Percentiles rank a stretch among this genome's conserved stretches.
These are phyloP conservation scores for Oxyteleia sp. DNA, from an alignment of 2,888 invertebrate species.

Conservation along the genomic window DNA sequence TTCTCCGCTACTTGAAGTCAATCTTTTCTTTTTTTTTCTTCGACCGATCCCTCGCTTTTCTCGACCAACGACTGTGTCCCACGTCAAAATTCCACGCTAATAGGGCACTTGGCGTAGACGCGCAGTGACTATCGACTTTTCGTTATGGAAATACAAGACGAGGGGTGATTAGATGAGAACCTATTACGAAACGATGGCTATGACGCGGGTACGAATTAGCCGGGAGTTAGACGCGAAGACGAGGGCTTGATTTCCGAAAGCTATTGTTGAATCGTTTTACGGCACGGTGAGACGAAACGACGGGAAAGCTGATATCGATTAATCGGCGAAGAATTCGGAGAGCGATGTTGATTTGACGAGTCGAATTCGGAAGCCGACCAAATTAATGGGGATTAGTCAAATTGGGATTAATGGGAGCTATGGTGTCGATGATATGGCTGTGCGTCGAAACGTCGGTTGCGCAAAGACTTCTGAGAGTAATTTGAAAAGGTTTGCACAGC, in stretches of 20 bases:
- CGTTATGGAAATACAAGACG: constrained; percentile 69
- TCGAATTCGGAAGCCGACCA: constrained; percentile 14
- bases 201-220: constrained; percentile 59
- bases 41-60: constrained; percentile 56
- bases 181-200: constrained; percentile 55
- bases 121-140: constrained; percentile 74
- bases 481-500: too few species aligned
- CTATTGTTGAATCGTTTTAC: constrained; percentile 25
- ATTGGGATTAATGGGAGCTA: constrained; percentile 9
- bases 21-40: constrained; percentile 74
- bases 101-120: constrained; percentile 78
- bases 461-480: too few species aligned
- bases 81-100: constrained; percentile 83
- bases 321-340: constrained; percentile 1
- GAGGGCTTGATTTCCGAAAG: constrained; percentile 8
- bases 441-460: too few species aligned
- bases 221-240: constrained; percentile 34
- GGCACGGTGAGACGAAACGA: neutral
- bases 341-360: neutral
- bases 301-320: constrained; percentile 29
- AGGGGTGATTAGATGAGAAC: constrained; percentile 71
- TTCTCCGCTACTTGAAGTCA: constrained; percentile 81
- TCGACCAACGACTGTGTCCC: constrained; percentile 74
- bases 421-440: too few species aligned
- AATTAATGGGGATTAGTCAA: neutral